phyloP scores from a whole-genome alignment of 2,888 invertebrate species.

The Tetragonisca angustula region DNA sequence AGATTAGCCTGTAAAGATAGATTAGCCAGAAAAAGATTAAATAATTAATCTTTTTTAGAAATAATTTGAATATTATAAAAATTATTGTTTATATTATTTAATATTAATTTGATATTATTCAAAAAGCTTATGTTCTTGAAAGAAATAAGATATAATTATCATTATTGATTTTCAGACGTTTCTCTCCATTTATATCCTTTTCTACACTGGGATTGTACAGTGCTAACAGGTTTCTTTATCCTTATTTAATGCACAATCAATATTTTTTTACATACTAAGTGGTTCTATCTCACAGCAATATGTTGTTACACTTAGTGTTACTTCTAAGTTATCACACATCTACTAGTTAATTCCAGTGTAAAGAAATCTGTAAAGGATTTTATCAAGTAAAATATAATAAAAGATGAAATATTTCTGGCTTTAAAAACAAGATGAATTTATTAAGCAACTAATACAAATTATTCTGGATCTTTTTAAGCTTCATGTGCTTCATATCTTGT shows the following conservation, averaged over 20 bases:
- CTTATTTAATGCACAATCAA: conserved; percentile 62
- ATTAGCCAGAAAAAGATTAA: too few species aligned
- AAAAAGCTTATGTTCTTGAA: neutral
- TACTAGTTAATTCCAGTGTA: conserved; percentile 20
- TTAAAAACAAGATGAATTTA: neutral
- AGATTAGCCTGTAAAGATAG: too few species aligned
- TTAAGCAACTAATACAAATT: neutral
- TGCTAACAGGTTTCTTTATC: conserved; percentile 78
- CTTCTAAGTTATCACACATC: conserved; percentile 37
- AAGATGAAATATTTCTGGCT: neutral
- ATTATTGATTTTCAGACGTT: conserved; percentile 78
- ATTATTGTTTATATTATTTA: neutral
- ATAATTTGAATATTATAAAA: neutral
- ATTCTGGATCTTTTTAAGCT: neutral
- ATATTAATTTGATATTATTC: neutral
- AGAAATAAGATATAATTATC: conserved; percentile 46
- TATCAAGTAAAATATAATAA: neutral
- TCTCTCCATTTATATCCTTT: conserved; percentile 81
- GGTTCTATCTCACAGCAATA: conserved; percentile 13
- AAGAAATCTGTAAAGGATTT: conserved; percentile 21
- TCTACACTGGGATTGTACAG: conserved; percentile 81
- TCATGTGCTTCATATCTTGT: neutral
- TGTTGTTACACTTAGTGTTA: conserved; percentile 32
- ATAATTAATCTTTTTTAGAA: neutral
- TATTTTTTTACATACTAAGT: conserved; percentile 29